A percentile compares a stretch with the other conserved stretches of the same genome.
These are phyloP conservation scores for Diglossa brunneiventris DNA, from an alignment of 2,113 vertebrate species.

Conservation along the genomic window DNA sequence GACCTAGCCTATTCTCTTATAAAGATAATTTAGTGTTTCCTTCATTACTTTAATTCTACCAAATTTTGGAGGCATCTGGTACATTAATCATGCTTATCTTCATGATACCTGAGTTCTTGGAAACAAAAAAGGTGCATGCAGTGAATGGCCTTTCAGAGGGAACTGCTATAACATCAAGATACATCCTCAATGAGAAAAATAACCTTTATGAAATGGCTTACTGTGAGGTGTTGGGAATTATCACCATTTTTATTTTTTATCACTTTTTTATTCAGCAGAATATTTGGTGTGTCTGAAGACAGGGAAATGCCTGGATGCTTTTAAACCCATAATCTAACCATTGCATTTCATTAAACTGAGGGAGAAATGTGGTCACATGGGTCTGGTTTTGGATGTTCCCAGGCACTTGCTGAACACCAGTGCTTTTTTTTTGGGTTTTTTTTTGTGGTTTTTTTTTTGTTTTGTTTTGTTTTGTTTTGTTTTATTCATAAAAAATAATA, in stretches of 20 bases:
- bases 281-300: not conserved
- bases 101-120: not conserved
- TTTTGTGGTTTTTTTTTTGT: too few relatives aligned
- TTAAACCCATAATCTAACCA: not conserved
- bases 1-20: not conserved
- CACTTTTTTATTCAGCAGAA: not conserved
- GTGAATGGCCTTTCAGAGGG: not conserved
- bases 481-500: not conserved
- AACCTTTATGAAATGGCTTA: not conserved
- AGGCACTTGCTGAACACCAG: not conserved
- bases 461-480: not conserved
- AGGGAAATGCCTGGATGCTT: not conserved
- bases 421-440: not conserved
- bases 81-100: not conserved
- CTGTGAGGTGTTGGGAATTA: not conserved
- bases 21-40: not conserved
- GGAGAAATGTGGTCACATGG: not conserved
- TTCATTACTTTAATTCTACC: not conserved
- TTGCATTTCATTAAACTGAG: not conserved
- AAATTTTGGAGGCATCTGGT: not conserved
- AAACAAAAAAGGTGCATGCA: not conserved
- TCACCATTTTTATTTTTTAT: not conserved
- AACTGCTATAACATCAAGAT: not conserved
- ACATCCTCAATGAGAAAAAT: not conserved
- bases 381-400: not conserved